Evolutionary conservation across 53 echinoderm and acorn worm genomes (phyloP).

Genomic region (Echinarachnius parma): DNA sequence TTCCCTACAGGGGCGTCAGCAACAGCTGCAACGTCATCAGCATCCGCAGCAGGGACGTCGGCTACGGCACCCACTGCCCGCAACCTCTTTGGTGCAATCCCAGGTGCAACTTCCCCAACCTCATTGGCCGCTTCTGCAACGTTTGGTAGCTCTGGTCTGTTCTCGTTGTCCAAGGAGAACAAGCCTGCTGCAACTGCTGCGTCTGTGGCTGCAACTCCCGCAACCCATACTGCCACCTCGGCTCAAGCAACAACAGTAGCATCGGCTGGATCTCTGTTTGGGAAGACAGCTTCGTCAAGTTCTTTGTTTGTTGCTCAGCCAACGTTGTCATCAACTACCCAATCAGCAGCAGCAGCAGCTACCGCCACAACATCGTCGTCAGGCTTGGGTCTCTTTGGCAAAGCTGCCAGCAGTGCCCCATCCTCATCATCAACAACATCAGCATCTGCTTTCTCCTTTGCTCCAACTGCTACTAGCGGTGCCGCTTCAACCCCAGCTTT

Average conservation of each 20-base stretch:
- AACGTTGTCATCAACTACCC: not conserved
- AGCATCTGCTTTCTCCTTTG: not conserved
- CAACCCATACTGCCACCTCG: slow-evolving; percentile 3
- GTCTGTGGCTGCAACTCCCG: not conserved
- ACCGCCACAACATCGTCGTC: slow-evolving; percentile 14
- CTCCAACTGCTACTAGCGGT: too few species aligned
- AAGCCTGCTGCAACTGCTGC: not conserved
- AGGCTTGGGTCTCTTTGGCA: slow-evolving; percentile 50
- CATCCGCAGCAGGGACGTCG: not conserved
- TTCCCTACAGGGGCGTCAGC: not conserved
- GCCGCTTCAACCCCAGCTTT: slow-evolving; percentile 17
- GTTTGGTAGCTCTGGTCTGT: slow-evolving; percentile 5
- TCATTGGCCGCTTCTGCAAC: not conserved
- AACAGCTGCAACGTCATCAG: not conserved
- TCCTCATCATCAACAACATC: slow-evolving; percentile 23
- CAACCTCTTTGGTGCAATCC: slow-evolving; percentile 42
- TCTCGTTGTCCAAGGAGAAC: not conserved
- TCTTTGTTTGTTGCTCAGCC: slow-evolving; percentile 13
- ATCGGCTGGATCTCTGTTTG: slow-evolving; percentile 13
- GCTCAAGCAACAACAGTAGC: slow-evolving; percentile 10
- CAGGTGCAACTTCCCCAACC: not conserved
- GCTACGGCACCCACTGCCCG: slow-evolving; percentile 30
- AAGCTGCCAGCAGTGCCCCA: slow-evolving; percentile 15
- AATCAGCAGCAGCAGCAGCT: slow-evolving; percentile 20
- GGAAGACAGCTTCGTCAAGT: slow-evolving; percentile 26